Percentiles rank a stretch among this genome's conserved stretches.
These are phyloP conservation scores for Drosophila repletoides DNA, from an alignment of 1,140 invertebrate species.

Conservation along the genomic window DNA sequence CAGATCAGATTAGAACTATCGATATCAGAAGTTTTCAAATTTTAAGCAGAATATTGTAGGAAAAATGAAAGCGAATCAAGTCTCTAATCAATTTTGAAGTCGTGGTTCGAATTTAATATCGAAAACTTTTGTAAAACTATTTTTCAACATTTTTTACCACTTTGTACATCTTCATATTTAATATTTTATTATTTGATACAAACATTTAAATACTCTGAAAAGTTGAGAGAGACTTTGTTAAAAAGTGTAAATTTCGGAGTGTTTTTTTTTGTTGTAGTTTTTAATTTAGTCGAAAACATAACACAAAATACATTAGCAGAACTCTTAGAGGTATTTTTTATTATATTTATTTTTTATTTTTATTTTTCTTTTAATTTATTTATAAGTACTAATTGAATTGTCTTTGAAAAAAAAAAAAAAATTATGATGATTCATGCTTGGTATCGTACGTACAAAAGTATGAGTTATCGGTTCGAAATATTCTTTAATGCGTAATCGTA, in stretches of 20 bases:
- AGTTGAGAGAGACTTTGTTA: slow-evolving; percentile 34
- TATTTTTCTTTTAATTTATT: slow-evolving; percentile 5
- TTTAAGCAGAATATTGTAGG: too few relatives aligned
- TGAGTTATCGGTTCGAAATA: background rate
- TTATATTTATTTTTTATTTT: slow-evolving; percentile 14
- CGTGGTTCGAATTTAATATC: too few relatives aligned
- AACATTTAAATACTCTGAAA: slow-evolving; percentile 69
- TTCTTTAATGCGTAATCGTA: slow-evolving; percentile 37
- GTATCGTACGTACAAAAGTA: slow-evolving; percentile 25
- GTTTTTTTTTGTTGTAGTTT: background rate
- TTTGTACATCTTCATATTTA: slow-evolving; percentile 38
- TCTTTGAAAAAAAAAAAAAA: slow-evolving; percentile 3
- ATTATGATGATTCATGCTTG: too few relatives aligned
- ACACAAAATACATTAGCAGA: slow-evolving; percentile 40
- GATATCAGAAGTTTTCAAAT: too few relatives aligned
- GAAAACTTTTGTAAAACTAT: too few relatives aligned
- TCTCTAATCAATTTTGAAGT: too few relatives aligned
- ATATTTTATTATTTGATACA: slow-evolving; percentile 76
- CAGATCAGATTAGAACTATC: too few relatives aligned
- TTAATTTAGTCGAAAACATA: slow-evolving; percentile 22
- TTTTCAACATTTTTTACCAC: too few relatives aligned
- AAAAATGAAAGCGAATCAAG: too few relatives aligned
- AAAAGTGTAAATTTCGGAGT: slow-evolving; percentile 9
- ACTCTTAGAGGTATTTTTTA: slow-evolving; percentile 58
- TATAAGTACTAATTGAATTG: slow-evolving; percentile 12